phyloP scores from a whole-genome alignment of 2,113 vertebrate species.

The Prietella phreatophila region DNA sequence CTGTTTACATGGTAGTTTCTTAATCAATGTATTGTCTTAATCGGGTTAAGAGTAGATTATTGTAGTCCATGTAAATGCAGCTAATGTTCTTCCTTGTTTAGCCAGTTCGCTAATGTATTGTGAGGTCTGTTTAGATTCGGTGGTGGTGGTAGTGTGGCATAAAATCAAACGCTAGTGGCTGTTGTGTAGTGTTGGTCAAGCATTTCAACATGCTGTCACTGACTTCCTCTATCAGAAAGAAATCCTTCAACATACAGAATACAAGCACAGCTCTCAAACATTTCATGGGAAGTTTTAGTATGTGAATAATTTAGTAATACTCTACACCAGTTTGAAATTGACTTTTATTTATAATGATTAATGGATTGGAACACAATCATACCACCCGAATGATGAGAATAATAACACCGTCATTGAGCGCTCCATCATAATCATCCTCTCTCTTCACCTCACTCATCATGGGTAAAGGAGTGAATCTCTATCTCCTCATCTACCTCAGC shows the following conservation, averaged over 20 bases:
- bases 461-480: background rate
- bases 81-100: background rate
- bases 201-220: background rate
- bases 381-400: background rate
- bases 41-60: too few species aligned
- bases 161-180: background rate
- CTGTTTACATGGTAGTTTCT: too few species aligned
- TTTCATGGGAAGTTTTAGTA: background rate
- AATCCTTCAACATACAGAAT: background rate
- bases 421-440: background rate
- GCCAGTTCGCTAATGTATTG: background rate
- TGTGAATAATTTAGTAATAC: background rate
- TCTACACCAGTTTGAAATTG: background rate
- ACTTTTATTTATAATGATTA: conserved; percentile 30
- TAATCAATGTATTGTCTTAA: too few species aligned
- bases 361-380: background rate
- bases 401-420: background rate
- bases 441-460: background rate
- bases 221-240: background rate
- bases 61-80: too few species aligned
- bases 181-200: background rate
- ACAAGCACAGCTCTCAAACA: background rate
- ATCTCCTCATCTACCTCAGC: conserved; percentile 54
- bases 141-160: background rate
- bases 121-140: background rate